phyloP scores from a whole-genome alignment of 37 sponge, comb jelly and placozoan species.

The Chondrosia reniformis region DNA sequence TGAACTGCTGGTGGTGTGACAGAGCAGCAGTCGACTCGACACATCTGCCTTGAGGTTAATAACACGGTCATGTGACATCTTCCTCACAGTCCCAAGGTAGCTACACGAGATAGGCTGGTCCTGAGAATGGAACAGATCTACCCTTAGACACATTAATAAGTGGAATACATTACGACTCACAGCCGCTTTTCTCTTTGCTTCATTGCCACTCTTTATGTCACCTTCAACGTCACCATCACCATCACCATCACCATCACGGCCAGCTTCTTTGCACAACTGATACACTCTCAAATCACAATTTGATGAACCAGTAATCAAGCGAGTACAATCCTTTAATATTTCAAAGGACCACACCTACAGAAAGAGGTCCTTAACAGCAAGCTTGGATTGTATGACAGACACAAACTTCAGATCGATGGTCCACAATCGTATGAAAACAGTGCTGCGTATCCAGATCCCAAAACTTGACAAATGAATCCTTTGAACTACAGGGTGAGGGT shows the following conservation, averaged over 20 bases:
- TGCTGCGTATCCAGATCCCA: constrained; percentile 95
- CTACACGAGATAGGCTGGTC: neutral
- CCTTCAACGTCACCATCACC: neutral
- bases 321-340: constrained; percentile 22
- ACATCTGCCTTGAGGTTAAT: neutral
- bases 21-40: neutral
- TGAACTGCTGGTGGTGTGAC: constrained; percentile 9
- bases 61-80: neutral
- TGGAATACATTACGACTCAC: too few species aligned
- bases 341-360: constrained; percentile 54
- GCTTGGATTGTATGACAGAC: neutral
- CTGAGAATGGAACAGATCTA: too few species aligned
- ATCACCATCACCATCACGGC: neutral
- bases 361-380: neutral
- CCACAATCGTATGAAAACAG: constrained; percentile 87
- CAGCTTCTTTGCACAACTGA: neutral
- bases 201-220: neutral
- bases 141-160: too few species aligned
- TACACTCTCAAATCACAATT: constrained; percentile 63
- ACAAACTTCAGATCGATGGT: constrained; percentile 72
- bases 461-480: constrained; percentile 84
- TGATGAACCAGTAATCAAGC: constrained; percentile 64
- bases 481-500: constrained; percentile 49
- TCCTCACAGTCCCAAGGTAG: neutral
- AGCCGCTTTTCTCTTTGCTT: neutral